Conservation (phyloP, 1,140 invertebrate species). For the Drosophila pallidifrons region DNA sequence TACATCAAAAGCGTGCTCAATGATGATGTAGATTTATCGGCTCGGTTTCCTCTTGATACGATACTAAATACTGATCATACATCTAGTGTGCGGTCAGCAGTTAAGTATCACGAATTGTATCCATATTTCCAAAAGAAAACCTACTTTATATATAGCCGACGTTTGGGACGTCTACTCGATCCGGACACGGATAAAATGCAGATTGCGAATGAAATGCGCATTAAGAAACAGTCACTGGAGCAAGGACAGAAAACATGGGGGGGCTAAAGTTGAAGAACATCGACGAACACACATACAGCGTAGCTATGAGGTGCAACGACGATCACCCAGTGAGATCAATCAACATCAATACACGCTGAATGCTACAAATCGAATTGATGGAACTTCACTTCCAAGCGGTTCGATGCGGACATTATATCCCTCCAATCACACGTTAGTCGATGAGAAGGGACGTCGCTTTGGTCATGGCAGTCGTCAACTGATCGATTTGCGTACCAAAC, state of each 20-base stretch:
- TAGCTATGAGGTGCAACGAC: too few relatives aligned
- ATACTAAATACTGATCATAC: too few relatives aligned
- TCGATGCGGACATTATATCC: background rate
- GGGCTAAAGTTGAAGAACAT: too few relatives aligned
- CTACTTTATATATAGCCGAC: background rate
- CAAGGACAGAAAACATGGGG: too few relatives aligned
- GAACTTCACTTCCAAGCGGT: too few relatives aligned
- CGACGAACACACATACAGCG: too few relatives aligned
- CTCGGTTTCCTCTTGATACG: too few relatives aligned
- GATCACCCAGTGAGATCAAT: too few relatives aligned
- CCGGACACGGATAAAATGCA: background rate
- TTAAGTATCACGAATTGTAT: background rate
- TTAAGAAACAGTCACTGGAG: too few relatives aligned
- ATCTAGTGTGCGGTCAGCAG: too few relatives aligned
- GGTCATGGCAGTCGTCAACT: conserved; percentile 22
- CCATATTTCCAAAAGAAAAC: background rate
- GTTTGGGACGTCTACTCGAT: conserved; percentile 12
- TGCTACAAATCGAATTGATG: too few relatives aligned
- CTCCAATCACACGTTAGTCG: background rate
- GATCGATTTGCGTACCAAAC: background rate
- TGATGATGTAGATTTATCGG: background rate
- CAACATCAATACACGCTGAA: too few relatives aligned
- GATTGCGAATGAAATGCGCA: background rate
- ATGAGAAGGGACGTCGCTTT: conserved; percentile 22
- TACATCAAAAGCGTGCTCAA: conserved; percentile 22